phyloP scores from a whole-genome alignment of 2,797 vertebrate genomes.

The Arrhamphus sclerolepis region DNA sequence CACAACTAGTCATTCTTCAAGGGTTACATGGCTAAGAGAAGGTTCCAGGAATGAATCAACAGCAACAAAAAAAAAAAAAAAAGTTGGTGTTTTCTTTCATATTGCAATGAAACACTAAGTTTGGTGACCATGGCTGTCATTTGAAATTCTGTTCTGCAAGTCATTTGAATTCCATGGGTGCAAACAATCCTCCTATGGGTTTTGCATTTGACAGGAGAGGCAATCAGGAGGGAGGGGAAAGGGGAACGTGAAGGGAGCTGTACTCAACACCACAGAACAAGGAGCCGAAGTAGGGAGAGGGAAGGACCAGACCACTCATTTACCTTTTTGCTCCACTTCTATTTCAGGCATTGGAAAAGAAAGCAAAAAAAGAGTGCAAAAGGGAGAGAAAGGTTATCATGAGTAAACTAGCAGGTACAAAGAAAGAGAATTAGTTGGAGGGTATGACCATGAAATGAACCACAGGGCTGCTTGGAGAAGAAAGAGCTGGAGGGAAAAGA shows the following conservation, averaged over 20 bases:
- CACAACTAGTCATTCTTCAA: constrained; percentile 56
- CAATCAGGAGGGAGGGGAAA: constrained; percentile 62
- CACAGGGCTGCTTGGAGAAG: constrained; percentile 74
- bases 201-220: constrained; percentile 72
- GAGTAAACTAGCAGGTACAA: constrained; percentile 85
- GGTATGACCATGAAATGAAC: constrained; percentile 80
- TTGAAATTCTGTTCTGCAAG: constrained; percentile 63
- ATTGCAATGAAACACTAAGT: constrained; percentile 45
- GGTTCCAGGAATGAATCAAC: constrained; percentile 66
- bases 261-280: constrained; percentile 97
- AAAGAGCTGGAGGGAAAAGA: constrained; percentile 68
- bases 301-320: constrained; percentile 92
- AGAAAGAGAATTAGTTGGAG: constrained; percentile 80
- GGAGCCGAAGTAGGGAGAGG: constrained; percentile 86
- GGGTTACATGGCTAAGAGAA: constrained; percentile 41
- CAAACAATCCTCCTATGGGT: constrained; percentile 76
- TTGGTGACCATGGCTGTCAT: constrained; percentile 56
- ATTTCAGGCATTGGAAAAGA: constrained; percentile 99
- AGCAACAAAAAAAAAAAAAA: too few relatives aligned
- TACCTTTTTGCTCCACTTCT: constrained; percentile 99
- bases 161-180: constrained; percentile 71
- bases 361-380: constrained; percentile 88
- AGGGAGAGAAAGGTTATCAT: constrained; percentile 99
- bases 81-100: constrained; percentile 62
- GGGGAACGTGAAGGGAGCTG: constrained; percentile 71